Conservation (phyloP, 2,888 invertebrate species). For the Mystacides longicornis region DNA sequence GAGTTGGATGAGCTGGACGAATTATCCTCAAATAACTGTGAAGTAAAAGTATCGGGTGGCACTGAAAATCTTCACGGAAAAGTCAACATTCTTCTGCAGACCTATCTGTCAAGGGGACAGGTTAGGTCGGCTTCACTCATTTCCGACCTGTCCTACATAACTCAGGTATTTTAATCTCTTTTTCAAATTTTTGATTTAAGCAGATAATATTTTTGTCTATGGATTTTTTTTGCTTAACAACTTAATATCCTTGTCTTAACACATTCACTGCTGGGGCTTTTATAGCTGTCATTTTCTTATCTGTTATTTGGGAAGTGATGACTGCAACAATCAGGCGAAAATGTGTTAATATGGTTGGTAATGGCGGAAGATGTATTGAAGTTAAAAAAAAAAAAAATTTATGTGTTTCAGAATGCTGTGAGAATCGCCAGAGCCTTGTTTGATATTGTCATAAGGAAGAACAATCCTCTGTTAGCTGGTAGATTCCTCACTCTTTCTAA, state of each 20-base stretch:
- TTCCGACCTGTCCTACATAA: slow-evolving; percentile 84
- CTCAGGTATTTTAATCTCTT: slow-evolving; percentile 54
- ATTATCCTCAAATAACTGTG: slow-evolving; percentile 65
- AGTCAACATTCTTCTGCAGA: slow-evolving; percentile 90
- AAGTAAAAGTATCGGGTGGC: slow-evolving; percentile 71
- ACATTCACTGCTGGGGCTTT: too few relatives aligned
- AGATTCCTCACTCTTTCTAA: slow-evolving; percentile 81
- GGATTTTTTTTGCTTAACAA: too few relatives aligned
- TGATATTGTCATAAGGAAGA: slow-evolving; percentile 84
- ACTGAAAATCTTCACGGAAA: slow-evolving; percentile 89
- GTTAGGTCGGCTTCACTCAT: slow-evolving; percentile 79
- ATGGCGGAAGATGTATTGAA: too few relatives aligned
- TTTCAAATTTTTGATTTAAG: not conserved
- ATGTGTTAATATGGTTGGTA: too few relatives aligned
- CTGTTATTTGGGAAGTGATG: too few relatives aligned
- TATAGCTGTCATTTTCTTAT: too few relatives aligned
- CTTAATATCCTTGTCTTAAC: too few relatives aligned
- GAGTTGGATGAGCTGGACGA: slow-evolving; percentile 86
- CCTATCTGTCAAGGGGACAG: slow-evolving; percentile 74
- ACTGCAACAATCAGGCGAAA: too few relatives aligned
- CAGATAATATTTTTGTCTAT: not conserved
- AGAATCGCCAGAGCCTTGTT: slow-evolving; percentile 89
- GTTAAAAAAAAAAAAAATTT: too few relatives aligned
- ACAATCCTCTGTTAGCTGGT: slow-evolving; percentile 83
- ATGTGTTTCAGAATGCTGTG: slow-evolving; percentile 68